A percentile compares a stretch with the other conserved stretches of the same genome.
Conservation (phyloP, 2,888 invertebrate species). For the Anthophora plumipes region DNA sequence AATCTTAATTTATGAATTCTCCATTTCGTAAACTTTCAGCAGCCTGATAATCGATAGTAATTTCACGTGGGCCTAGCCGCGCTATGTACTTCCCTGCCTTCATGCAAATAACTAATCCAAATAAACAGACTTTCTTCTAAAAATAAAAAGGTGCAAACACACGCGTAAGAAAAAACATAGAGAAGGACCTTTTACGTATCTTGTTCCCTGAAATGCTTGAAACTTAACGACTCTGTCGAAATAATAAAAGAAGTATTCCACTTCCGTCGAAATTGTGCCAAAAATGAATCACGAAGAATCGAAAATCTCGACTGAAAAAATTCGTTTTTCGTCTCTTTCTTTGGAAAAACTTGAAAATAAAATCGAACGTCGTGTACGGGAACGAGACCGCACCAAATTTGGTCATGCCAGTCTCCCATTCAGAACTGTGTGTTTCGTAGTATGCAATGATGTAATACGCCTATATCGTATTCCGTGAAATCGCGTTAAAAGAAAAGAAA, state of each 20-base stretch:
- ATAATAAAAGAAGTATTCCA: neutral
- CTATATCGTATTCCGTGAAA: conserved; percentile 32
- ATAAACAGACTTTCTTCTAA: conserved; percentile 78
- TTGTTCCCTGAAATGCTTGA: neutral
- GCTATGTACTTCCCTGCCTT: conserved; percentile 62
- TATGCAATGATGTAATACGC: conserved; percentile 66
- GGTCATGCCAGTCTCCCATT: conserved; percentile 79
- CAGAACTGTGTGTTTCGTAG: conserved; percentile 74
- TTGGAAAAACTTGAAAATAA: conserved; percentile 53
- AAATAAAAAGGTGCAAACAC: conserved; percentile 64
- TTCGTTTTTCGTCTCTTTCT: no score
- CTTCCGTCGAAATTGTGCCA: neutral
- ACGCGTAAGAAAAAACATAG: conserved; percentile 25
- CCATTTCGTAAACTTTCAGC: neutral
- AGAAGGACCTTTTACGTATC: neutral
- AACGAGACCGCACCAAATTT: conserved; percentile 74
- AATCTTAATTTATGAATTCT: neutral
- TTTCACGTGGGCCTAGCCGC: conserved; percentile 30
- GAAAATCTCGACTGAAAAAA: neutral
- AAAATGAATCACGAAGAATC: neutral
- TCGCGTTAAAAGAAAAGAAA: neutral
- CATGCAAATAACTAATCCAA: conserved; percentile 79
- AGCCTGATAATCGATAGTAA: conserved; percentile 38
- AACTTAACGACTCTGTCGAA: neutral
- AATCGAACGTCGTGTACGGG: conserved; percentile 44